Evolutionary conservation across 2,797 vertebrate species (phyloP).

Genomic region (Lepidocolaptes lacrymiger): DNA sequence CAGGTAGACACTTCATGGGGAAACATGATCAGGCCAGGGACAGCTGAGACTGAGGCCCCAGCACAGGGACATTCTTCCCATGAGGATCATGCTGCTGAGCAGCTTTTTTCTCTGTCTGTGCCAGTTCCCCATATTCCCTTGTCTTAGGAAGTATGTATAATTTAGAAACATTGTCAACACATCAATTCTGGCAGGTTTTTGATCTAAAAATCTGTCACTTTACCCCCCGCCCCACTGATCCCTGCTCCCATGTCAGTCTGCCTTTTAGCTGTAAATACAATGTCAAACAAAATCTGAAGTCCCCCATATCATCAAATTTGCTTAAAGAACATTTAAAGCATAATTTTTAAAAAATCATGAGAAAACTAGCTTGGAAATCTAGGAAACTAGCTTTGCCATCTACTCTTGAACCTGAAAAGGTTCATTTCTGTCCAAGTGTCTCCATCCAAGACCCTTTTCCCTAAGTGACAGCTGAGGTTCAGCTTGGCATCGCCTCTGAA

Average conservation of each 20-base stretch:
- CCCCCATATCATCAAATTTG: neutral
- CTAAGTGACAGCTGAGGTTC: neutral
- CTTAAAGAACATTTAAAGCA: neutral
- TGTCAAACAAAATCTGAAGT: neutral
- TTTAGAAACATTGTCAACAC: neutral
- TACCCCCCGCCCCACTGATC: neutral
- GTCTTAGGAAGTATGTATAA: neutral
- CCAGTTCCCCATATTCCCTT: neutral
- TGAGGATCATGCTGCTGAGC: neutral
- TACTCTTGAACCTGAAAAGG: neutral
- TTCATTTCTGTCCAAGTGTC: neutral
- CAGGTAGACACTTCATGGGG: neutral
- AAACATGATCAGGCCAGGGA: fast-evolving
- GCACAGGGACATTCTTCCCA: neutral
- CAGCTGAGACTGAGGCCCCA: neutral
- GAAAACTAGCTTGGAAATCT: neutral
- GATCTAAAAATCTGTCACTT: neutral
- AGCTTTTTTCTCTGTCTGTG: neutral
- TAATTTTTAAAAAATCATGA: neutral
- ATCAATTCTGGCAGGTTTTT: neutral
- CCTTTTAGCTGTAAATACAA: neutral
- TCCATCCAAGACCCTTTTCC: neutral
- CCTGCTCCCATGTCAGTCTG: neutral
- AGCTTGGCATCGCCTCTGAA: neutral
- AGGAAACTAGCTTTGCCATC: neutral